Evolutionary conservation across 2,797 vertebrate genomes (phyloP).

Genomic region (Myotis vivesi): DNA sequence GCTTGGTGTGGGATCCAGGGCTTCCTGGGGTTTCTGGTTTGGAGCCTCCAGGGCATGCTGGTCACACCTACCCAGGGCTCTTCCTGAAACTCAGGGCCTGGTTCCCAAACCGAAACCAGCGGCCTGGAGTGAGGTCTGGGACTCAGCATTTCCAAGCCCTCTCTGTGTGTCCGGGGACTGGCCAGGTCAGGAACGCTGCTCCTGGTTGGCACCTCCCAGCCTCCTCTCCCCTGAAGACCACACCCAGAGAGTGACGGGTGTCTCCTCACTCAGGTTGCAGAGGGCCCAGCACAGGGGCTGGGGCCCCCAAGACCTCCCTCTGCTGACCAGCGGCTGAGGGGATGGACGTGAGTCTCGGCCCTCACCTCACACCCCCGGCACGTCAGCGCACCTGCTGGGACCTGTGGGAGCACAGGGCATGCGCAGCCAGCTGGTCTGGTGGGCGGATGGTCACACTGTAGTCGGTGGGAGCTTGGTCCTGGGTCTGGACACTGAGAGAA

Average conservation of each 20-base stretch:
- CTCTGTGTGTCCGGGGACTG: not conserved
- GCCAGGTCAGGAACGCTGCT: not conserved
- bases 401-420: too few relatives aligned
- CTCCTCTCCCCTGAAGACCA: not conserved
- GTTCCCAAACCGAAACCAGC: not conserved
- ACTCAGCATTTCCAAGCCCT: not conserved
- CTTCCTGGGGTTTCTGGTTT: not conserved
- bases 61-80: not conserved
- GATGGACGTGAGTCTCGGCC: accelerated
- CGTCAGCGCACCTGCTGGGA: accelerated
- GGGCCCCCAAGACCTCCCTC: not conserved
- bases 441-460: not conserved
- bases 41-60: accelerated
- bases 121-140: not conserved
- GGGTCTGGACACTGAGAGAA: too few relatives aligned
- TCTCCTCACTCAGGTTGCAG: not conserved
- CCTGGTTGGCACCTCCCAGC: not conserved
- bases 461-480: not conserved
- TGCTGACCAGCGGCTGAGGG: not conserved
- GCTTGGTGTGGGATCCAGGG: not conserved
- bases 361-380: accelerated
- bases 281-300: not conserved
- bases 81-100: not conserved
- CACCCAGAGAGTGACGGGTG: not conserved
- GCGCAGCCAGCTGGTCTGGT: not conserved